Conservation (phyloP, 2,797 vertebrate genomes). For the Cryptoblepharus egeriae region DNA sequence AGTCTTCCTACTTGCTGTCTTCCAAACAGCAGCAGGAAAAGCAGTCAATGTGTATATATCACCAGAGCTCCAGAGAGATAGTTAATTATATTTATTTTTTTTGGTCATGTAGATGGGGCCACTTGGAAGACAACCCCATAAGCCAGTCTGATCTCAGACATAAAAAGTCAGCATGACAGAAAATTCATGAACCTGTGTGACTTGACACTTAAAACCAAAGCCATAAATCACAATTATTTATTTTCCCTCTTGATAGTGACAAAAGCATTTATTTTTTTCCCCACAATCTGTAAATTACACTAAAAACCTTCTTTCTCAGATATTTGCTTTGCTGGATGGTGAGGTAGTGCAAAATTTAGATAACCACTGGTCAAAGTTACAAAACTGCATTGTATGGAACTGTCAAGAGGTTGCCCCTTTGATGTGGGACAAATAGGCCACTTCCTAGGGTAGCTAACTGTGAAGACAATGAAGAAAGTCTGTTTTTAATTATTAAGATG, state of each 20-base stretch:
- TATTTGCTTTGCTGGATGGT: background rate
- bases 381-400: background rate
- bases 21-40: background rate
- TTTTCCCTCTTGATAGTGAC: background rate
- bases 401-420: background rate
- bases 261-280: background rate
- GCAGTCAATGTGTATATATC: background rate
- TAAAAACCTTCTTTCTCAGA: background rate
- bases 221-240: conserved; percentile 18
- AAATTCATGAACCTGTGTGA: conserved; percentile 13
- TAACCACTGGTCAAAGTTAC: conserved; percentile 4
- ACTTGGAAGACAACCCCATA: background rate
- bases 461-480: conserved; percentile 10
- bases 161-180: conserved; percentile 6
- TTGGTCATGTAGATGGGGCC: too few relatives aligned
- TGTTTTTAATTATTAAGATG: background rate
- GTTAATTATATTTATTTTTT: background rate
- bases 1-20: background rate
- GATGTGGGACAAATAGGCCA: background rate
- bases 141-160: conserved; percentile 3
- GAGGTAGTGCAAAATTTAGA: background rate
- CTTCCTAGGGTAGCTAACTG: background rate
- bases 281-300: conserved; percentile 2
- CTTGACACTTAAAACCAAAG: background rate
- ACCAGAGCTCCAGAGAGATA: background rate